Evolutionary conservation across 2,113 vertebrate genomes (phyloP).

Genomic region (Nerophis lumbriciformis): DNA sequence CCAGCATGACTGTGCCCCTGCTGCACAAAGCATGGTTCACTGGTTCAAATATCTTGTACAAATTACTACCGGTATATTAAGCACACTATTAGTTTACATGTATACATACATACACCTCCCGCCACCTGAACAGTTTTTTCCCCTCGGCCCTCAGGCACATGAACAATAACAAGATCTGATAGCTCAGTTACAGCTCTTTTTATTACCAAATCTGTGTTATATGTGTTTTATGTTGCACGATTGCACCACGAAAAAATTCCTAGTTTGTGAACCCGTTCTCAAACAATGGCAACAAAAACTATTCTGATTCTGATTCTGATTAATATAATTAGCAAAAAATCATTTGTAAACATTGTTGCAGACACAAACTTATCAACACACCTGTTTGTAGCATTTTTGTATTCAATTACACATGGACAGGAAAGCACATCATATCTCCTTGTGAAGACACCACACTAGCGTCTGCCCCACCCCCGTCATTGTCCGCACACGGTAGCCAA

Average conservation of each 20-base stretch:
- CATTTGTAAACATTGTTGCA: conserved; percentile 9
- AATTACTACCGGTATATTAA: neutral
- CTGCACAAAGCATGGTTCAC: no score
- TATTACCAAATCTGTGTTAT: no score
- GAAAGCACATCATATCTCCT: conserved; percentile 57
- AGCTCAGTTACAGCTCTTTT: conserved; percentile 4
- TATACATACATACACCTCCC: conserved; percentile 17
- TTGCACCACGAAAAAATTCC: no score
- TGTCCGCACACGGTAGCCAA: conserved; percentile 82
- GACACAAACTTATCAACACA: conserved; percentile 4
- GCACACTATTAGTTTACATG: conserved; percentile 24
- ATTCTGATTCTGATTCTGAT: no score
- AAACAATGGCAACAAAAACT: no score
- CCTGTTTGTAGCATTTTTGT: neutral
- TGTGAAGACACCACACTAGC: conserved; percentile 96
- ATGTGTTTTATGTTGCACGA: no score
- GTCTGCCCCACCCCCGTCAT: conserved; percentile 98
- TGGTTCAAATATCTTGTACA: no score
- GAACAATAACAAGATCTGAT: no score
- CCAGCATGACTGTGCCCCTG: no score
- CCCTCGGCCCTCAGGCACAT: no score
- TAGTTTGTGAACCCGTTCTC: no score
- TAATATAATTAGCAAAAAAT: conserved; percentile 14
- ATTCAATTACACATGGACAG: neutral
- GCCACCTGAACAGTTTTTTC: no score